phyloP scores from a whole-genome alignment of 2,888 invertebrate species.

The Cephus pygmeus region DNA sequence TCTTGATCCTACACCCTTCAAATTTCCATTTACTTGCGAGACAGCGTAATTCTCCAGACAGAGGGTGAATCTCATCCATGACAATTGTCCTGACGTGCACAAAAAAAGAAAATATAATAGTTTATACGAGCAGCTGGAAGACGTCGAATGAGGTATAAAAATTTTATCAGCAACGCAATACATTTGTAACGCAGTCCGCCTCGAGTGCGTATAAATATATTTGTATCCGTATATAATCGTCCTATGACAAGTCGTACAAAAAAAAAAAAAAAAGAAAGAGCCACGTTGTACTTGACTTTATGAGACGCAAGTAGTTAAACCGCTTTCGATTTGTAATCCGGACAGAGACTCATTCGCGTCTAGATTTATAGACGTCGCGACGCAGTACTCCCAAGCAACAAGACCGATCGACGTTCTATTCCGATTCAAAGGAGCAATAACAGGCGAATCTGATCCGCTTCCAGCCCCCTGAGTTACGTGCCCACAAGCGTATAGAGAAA shows the following conservation, averaged over 20 bases:
- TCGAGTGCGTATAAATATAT: background rate
- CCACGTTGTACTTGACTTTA: background rate
- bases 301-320: constrained; percentile 42
- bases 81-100: background rate
- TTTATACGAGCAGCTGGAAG: background rate
- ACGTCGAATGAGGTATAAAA: background rate
- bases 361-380: constrained; percentile 39
- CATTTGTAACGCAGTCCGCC: background rate
- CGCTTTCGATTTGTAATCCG: constrained; percentile 55
- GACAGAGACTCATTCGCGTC: constrained; percentile 50
- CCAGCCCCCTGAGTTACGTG: constrained; percentile 21
- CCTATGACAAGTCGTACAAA: background rate
- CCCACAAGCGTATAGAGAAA: background rate
- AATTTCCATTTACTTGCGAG: background rate
- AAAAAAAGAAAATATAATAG: background rate
- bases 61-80: background rate
- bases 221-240: background rate
- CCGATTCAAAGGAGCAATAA: constrained; percentile 48
- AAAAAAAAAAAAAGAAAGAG: background rate
- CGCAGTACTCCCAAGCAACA: background rate
- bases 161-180: background rate
- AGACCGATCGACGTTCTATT: constrained; percentile 33
- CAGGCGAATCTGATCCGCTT: constrained; percentile 42
- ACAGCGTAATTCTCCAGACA: background rate
- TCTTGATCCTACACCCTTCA: background rate